phyloP scores from a whole-genome alignment of 2,113 vertebrate genomes.

The Semnornis frantzii region DNA sequence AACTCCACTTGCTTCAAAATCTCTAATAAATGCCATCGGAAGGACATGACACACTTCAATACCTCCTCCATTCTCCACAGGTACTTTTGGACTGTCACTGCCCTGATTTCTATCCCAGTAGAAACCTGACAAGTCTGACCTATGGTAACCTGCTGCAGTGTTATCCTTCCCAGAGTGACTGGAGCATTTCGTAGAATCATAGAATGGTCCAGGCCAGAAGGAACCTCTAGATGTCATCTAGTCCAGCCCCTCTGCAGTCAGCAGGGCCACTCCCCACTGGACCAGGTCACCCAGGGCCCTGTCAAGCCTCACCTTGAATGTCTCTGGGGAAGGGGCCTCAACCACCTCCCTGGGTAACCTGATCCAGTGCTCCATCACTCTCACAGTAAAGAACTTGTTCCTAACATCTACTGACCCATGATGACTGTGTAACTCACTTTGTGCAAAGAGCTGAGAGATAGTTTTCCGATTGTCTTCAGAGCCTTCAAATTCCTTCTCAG shows the following conservation, averaged over 20 bases:
- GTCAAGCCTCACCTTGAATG: too few species aligned
- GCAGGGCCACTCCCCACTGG: too few species aligned
- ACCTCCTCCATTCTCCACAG: neutral
- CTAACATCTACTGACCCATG: neutral
- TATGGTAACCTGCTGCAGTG: neutral
- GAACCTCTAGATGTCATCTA: too few species aligned
- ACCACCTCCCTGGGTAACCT: too few species aligned
- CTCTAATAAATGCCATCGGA: neutral
- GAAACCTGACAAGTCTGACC: neutral
- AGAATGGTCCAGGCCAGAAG: too few species aligned
- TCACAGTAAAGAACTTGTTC: too few species aligned
- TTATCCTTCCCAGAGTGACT: neutral
- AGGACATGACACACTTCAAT: neutral
- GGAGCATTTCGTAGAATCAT: neutral
- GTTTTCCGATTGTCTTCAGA: constrained; percentile 97
- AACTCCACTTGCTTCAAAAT: neutral
- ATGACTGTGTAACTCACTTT: constrained; percentile 83
- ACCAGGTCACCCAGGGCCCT: too few species aligned
- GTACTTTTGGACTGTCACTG: neutral
- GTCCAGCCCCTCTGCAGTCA: too few species aligned
- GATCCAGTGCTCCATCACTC: too few species aligned
- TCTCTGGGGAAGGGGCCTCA: too few species aligned
- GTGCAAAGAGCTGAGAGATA: constrained; percentile 93
- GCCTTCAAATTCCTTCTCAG: constrained; percentile 93
- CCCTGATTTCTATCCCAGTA: neutral